phyloP scores from a whole-genome alignment of 53 echinoderm and acorn worm species.

The Patiria pectinifera region DNA sequence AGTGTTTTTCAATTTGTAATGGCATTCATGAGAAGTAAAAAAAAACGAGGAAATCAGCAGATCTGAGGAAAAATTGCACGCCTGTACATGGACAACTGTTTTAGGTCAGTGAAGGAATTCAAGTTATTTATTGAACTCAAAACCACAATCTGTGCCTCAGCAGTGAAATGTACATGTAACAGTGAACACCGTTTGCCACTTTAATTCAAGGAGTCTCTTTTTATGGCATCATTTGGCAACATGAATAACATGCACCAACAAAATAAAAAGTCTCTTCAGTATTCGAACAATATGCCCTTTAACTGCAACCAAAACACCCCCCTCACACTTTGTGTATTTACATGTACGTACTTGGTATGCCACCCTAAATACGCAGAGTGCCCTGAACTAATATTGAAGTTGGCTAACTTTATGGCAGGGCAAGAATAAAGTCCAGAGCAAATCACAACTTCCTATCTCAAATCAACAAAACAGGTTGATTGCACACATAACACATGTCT shows the following conservation, averaged over 20 bases:
- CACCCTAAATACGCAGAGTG: slow-evolving; percentile 22
- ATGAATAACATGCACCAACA: too few relatives aligned
- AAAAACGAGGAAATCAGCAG: too few relatives aligned
- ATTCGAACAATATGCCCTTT: too few relatives aligned
- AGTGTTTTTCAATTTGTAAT: too few relatives aligned
- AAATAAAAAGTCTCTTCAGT: too few relatives aligned
- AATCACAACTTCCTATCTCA: slow-evolving; percentile 46
- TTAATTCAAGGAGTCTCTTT: too few relatives aligned
- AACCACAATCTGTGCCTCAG: neutral
- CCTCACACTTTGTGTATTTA: neutral
- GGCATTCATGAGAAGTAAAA: too few relatives aligned
- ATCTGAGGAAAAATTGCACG: too few relatives aligned
- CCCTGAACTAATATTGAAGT: slow-evolving; percentile 42
- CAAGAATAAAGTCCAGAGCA: slow-evolving; percentile 49
- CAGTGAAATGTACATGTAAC: too few relatives aligned
- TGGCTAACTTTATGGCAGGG: slow-evolving; percentile 44
- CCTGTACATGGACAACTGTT: neutral
- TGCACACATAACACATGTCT: slow-evolving; percentile 43
- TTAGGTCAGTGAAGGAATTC: neutral
- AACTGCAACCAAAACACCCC: too few relatives aligned
- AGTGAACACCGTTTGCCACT: too few relatives aligned
- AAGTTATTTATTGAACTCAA: neutral
- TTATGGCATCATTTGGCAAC: too few relatives aligned
- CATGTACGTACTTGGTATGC: slow-evolving; percentile 7
- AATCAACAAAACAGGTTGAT: slow-evolving; percentile 35